These are phyloP conservation scores for Patella caerulea DNA, from an alignment of 2,888 invertebrate species.

Conservation along the genomic window DNA sequence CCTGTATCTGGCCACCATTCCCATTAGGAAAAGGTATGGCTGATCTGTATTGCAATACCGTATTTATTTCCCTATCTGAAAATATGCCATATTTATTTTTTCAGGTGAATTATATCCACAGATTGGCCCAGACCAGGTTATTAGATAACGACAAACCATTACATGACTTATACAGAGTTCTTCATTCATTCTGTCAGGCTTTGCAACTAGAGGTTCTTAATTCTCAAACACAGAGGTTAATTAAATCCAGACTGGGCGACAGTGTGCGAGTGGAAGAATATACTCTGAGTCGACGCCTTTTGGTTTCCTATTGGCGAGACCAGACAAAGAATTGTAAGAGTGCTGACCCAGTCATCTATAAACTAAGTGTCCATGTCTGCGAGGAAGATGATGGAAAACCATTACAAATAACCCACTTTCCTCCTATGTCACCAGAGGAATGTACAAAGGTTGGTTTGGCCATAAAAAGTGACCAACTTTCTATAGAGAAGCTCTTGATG, in stretches of 20 bases:
- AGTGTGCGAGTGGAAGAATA: conserved; percentile 81
- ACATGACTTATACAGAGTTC: conserved; percentile 85
- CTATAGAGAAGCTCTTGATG: conserved; percentile 93
- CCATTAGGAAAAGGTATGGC: too few species aligned
- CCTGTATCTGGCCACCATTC: too few species aligned
- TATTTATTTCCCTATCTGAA: too few species aligned
- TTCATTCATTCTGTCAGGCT: conserved; percentile 92
- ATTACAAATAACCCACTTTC: conserved; percentile 75
- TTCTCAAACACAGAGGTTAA: conserved; percentile 86
- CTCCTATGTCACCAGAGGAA: conserved; percentile 72
- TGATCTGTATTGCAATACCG: too few species aligned
- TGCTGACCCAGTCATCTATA: conserved; percentile 75
- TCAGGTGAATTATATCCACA: conserved; percentile 86
- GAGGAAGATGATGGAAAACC: conserved; percentile 84
- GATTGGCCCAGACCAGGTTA: conserved; percentile 90
- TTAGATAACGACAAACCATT: conserved; percentile 85
- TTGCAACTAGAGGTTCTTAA: conserved; percentile 87
- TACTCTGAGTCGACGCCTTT: conserved; percentile 87
- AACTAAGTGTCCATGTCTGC: conserved; percentile 90
- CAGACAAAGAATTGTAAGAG: conserved; percentile 8
- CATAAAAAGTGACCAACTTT: conserved; percentile 85
- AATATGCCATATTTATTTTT: background rate
- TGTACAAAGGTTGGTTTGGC: conserved; percentile 72
- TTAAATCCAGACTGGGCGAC: conserved; percentile 87
- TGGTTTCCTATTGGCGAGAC: conserved; percentile 94